Conservation (phyloP, 2,888 invertebrate genomes). For the Phalera bucephala region DNA sequence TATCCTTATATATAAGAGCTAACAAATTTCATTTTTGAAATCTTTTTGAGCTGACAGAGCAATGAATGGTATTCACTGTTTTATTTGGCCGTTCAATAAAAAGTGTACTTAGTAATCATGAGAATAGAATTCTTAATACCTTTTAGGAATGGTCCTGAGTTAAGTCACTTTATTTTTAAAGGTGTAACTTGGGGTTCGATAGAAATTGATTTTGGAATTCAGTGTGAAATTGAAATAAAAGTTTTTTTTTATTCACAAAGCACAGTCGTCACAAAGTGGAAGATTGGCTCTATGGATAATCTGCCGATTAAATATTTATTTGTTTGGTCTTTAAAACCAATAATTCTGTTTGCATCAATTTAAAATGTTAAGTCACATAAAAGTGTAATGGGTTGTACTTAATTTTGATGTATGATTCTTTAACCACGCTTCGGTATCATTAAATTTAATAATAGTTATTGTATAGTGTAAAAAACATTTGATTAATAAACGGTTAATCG, state of each 20-base stretch:
- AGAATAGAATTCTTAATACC: constrained; percentile 16
- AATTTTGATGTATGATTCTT: constrained; percentile 38
- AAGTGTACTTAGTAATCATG: constrained; percentile 27
- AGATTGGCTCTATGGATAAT: constrained; percentile 52
- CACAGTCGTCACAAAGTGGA: constrained; percentile 42
- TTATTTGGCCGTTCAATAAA: constrained; percentile 28
- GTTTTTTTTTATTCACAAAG: constrained; percentile 53
- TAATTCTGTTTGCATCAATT: constrained; percentile 48
- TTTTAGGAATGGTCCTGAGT: constrained; percentile 1
- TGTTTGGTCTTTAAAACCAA: constrained; percentile 60
- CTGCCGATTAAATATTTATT: constrained; percentile 67
- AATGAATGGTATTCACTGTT: constrained; percentile 63
- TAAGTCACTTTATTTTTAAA: constrained; percentile 28
- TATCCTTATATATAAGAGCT: constrained; percentile 50
- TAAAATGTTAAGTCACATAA: constrained; percentile 40
- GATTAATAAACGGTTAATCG: no score
- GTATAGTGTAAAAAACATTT: no score
- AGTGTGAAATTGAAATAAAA: constrained; percentile 78
- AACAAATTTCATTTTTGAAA: constrained; percentile 59
- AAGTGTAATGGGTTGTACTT: constrained; percentile 46
- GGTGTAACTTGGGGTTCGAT: constrained; percentile 48
- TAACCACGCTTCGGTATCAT: constrained; percentile 11
- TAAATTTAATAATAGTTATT: constrained; percentile 11
- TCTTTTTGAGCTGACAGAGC: constrained; percentile 60
- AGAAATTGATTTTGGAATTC: constrained; percentile 73